A percentile compares a stretch with the other conserved stretches of the same genome.
phyloP scores from a whole-genome alignment of 2,797 vertebrate genomes.

The Channa striata region DNA sequence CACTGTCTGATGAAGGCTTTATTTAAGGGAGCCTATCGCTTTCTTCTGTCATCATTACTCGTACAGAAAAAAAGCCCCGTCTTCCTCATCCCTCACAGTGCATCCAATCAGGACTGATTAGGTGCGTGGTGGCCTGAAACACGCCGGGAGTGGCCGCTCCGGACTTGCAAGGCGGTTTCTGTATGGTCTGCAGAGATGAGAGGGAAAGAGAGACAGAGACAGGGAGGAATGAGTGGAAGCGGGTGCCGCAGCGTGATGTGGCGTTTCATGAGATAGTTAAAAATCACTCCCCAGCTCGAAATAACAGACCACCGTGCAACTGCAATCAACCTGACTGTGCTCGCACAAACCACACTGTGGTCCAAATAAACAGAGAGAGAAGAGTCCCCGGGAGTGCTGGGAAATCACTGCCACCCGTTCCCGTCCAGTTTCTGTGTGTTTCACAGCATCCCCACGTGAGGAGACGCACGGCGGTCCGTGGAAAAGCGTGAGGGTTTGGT shows the following conservation, averaged over 20 bases:
- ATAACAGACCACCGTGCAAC: conserved; percentile 67
- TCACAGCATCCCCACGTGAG: conserved; percentile 12
- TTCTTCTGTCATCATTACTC: conserved; percentile 65
- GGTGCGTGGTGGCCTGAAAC: conserved; percentile 52
- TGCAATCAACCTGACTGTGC: conserved; percentile 73
- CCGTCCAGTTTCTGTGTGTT: conserved; percentile 18
- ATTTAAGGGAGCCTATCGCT: conserved; percentile 53
- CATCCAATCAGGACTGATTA: conserved; percentile 78
- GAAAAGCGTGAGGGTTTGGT: neutral
- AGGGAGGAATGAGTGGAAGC: conserved; percentile 22
- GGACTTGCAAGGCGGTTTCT: conserved; percentile 45
- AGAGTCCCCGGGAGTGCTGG: conserved; percentile 35
- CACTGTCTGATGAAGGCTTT: conserved; percentile 58
- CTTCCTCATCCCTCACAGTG: conserved; percentile 45
- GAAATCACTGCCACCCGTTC: conserved; percentile 40
- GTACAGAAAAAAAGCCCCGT: conserved; percentile 40
- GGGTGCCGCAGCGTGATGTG: conserved; percentile 39
- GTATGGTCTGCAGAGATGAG: conserved; percentile 20
- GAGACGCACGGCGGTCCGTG: neutral
- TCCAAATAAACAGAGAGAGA: conserved; percentile 76
- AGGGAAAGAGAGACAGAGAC: neutral
- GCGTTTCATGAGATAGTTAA: conserved; percentile 71
- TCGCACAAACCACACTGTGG: conserved; percentile 38
- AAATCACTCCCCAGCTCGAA: conserved; percentile 71
- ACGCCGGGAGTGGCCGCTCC: conserved; percentile 46